Evolutionary conservation across 1,140 invertebrate species (phyloP).

Genomic region (Drosophila pandora): DNA sequence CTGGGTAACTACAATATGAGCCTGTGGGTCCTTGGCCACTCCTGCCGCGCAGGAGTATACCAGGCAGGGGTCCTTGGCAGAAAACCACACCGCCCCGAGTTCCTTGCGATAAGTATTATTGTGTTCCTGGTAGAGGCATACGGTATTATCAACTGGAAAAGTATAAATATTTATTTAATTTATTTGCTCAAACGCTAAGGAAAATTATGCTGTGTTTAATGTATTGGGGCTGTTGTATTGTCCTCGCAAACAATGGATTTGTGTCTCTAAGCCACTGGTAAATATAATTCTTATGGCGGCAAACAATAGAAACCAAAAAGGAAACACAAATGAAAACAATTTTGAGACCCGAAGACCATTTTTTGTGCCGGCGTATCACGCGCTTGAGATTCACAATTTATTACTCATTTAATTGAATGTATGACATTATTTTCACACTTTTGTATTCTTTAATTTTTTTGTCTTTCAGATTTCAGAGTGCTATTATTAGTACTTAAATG

Average conservation of each 20-base stretch:
- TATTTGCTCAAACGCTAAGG: conserved; percentile 3
- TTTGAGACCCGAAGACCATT: conserved; percentile 28
- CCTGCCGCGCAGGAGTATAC: conserved; percentile 69
- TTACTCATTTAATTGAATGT: conserved; percentile 40
- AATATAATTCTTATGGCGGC: conserved; percentile 37
- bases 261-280: conserved; percentile 17
- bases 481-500: conserved; percentile 49
- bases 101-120: conserved; percentile 60
- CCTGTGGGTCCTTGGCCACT: conserved; percentile 44
- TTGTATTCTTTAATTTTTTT: conserved; percentile 13
- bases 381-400: conserved; percentile 43
- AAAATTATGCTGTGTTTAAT: conserved; percentile 4
- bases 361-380: conserved; percentile 43
- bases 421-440: conserved; percentile 30
- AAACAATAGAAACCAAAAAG: conserved; percentile 34
- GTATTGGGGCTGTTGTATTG: conserved; percentile 14
- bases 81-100: conserved; percentile 69
- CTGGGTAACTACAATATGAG: conserved; percentile 66
- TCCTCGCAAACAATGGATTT: conserved; percentile 33
- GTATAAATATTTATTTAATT: not conserved
- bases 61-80: conserved; percentile 53
- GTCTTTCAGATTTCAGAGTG: not conserved
- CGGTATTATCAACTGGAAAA: conserved; percentile 24
- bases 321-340: conserved; percentile 43
- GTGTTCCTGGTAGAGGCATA: conserved; percentile 57